Percentiles rank a stretch among this genome's conserved stretches.
Evolutionary conservation across 2,888 invertebrate genomes (phyloP).

Genomic region (Trissoscelio sp.): DNA sequence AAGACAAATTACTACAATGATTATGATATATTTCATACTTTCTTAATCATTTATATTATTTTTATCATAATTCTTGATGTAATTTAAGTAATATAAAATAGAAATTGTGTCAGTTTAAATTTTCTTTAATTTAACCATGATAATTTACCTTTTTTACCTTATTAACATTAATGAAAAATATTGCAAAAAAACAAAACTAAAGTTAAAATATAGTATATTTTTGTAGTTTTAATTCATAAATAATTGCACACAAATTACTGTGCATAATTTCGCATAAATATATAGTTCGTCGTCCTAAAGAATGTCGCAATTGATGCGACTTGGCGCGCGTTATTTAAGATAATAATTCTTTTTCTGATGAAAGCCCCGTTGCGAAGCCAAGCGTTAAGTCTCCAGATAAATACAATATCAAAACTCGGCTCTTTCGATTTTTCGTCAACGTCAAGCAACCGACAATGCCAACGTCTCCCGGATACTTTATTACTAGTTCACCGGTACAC

Average conservation of each 20-base stretch:
- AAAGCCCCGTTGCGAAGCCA: slow-evolving; percentile 42
- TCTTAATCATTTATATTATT: slow-evolving; percentile 22
- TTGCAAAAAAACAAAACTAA: no score
- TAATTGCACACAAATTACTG: no score
- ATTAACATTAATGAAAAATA: no score
- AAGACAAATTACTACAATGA: slow-evolving; percentile 1
- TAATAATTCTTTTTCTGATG: slow-evolving; percentile 34
- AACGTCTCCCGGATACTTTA: slow-evolving; percentile 38
- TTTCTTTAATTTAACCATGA: no score
- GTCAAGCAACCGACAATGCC: slow-evolving; percentile 30
- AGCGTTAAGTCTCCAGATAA: slow-evolving; percentile 53
- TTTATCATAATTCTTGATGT: no score
- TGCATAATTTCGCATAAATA: no score
- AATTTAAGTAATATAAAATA: no score
- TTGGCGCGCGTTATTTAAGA: slow-evolving; percentile 30
- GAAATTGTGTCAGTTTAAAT: no score
- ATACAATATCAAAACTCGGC: slow-evolving; percentile 23
- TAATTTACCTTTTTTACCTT: no score
- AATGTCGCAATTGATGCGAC: slow-evolving; percentile 21
- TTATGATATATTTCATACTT: slow-evolving; percentile 22
- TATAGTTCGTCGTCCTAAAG: no score
- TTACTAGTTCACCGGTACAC: slow-evolving; percentile 22
- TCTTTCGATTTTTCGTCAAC: slow-evolving; percentile 42
- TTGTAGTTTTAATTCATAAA: no score
- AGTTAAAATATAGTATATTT: no score